A percentile compares a stretch with the other conserved stretches of the same genome.
These are phyloP conservation scores for Standfussiana lucernea DNA, from an alignment of 2,888 invertebrate species.

Conservation along the genomic window DNA sequence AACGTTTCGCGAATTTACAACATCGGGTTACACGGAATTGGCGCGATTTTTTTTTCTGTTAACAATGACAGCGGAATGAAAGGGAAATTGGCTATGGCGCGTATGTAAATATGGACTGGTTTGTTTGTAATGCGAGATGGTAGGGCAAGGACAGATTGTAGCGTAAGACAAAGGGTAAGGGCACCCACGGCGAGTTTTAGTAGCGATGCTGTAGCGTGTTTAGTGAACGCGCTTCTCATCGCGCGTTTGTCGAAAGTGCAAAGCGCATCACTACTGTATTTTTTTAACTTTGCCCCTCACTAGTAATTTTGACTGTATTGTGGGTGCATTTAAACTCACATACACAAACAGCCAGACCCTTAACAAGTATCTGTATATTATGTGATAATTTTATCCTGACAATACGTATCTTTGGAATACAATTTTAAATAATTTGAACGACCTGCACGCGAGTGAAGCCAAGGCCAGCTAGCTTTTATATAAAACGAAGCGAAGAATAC, in stretches of 20 bases:
- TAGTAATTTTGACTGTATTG: no score
- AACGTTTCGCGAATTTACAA: slow-evolving; percentile 31
- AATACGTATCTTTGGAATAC: not conserved
- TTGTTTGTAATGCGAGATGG: slow-evolving; percentile 45
- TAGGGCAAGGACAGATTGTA: slow-evolving; percentile 9
- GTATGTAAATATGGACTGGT: slow-evolving; percentile 10
- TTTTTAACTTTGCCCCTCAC: no score
- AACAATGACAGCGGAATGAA: slow-evolving; percentile 64
- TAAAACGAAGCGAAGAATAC: no score
- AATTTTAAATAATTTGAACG: not conserved
- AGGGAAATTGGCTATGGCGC: slow-evolving; percentile 60
- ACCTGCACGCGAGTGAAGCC: no score
- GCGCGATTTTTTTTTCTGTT: slow-evolving; percentile 58
- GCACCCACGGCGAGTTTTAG: not conserved
- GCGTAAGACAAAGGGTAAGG: not conserved
- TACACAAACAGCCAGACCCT: no score
- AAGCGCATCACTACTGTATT: no score
- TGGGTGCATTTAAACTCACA: no score
- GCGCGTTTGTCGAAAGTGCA: not conserved
- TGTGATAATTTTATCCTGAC: not conserved
- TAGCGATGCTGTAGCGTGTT: not conserved
- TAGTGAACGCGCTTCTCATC: not conserved
- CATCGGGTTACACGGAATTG: slow-evolving; percentile 50
- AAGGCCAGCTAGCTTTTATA: no score
- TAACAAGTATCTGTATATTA: no score